Conservation (phyloP, 2,797 vertebrate species). For the Spinus olivaceus region DNA sequence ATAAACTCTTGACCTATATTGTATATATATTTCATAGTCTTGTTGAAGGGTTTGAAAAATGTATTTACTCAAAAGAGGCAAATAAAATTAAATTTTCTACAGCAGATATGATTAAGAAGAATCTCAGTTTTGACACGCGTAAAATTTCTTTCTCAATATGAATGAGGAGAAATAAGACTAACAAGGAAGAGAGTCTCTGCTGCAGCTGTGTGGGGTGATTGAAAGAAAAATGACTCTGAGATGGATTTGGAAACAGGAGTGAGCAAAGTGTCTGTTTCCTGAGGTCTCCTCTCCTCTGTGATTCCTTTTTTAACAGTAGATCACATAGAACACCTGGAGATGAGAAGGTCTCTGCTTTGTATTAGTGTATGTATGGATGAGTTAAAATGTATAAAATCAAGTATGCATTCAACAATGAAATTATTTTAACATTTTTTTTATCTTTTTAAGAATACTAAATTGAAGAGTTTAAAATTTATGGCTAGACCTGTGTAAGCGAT, state of each 20-base stretch:
- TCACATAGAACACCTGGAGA: not conserved
- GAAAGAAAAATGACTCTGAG: not conserved
- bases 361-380: not conserved
- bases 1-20: not conserved
- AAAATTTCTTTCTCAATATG: not conserved
- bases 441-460: not conserved
- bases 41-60: not conserved
- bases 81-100: not conserved
- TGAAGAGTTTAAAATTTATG: not conserved
- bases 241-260: not conserved
- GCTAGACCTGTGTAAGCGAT: not conserved
- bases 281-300: not conserved
- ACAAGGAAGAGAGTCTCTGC: not conserved
- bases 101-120: not conserved
- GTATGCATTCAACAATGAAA: constrained; percentile 43
- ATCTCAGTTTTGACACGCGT: not conserved
- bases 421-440: not conserved
- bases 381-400: constrained; percentile 22
- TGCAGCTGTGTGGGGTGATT: not conserved
- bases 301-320: constrained; percentile 6
- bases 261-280: not conserved
- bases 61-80: not conserved
- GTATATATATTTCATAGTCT: not conserved
- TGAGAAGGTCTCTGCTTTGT: constrained; percentile 9
- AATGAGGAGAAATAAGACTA: not conserved